Evolutionary conservation across 2,113 vertebrate species (phyloP), one percentile per base, ranked within the genome.

Genomic region (Monopterus albus): DNA sequence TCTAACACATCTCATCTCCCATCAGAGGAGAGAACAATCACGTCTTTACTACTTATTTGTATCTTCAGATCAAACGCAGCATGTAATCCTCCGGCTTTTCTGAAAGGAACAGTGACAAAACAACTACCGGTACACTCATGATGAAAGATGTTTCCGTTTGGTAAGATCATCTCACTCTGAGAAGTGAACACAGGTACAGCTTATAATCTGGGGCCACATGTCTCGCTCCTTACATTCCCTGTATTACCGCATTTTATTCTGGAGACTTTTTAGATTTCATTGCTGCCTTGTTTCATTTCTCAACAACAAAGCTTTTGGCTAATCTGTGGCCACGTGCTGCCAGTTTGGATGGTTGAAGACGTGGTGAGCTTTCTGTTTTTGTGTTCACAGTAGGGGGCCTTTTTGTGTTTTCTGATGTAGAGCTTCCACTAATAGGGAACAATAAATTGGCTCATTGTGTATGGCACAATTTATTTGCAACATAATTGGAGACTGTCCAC

Each of bases 301-400:
- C 59, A 15, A 51, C 75, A 69, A 58, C 67, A 76, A 67, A 68
- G 46, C 62, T 80, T 78, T 90, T 88, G 87, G 86, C 87, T 80
- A 59, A 73, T 78, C 57, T 40, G 66, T 64, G 51, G 8, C 29
- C 39, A 26, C 31, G 25, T 64, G 42, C 65, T 91, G 90, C 89
- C 90, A 90, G 88, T 86, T 91, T 88, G 86, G 78, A 89, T 13
- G 72, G 47, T 62, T 75, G 57, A 25, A 70, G 71, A 75, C 57
- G 55, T 36, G 78, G 80, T 83, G 79, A 83, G 79, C 81, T 90
- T 89, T 86, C 58, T 79, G 67, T 71, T 61, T 84, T 82, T 45
- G 63, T 81, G 73, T 61, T 71, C 89, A 59, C 88, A 89, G 91
- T 88, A 58, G 87, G 89, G 77, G 82, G 73, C 43, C 38, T 21